Percentiles rank a stretch among this genome's conserved stretches.
These are phyloP conservation scores for Thelaira solivaga DNA, from an alignment of 2,888 invertebrate genomes.

Conservation along the genomic window DNA sequence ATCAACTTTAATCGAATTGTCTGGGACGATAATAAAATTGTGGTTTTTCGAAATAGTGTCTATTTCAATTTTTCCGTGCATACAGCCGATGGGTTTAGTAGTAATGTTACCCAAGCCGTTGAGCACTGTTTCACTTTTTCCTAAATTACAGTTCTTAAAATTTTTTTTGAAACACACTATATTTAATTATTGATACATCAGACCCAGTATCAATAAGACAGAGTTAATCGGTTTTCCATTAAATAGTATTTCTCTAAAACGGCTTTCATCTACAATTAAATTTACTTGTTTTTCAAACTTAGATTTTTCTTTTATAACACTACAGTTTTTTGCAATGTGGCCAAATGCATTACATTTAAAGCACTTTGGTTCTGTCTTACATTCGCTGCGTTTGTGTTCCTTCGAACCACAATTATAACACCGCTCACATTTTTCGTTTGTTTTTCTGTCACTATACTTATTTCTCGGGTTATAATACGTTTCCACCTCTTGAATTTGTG, in stretches of 20 bases:
- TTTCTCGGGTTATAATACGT: not conserved
- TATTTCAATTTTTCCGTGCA: not conserved
- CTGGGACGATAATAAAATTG: not conserved
- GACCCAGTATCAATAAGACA: not conserved
- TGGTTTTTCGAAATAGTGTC: not conserved
- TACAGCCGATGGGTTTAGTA: not conserved
- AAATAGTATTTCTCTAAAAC: not conserved
- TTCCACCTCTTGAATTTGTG: not conserved
- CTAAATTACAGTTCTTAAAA: not conserved
- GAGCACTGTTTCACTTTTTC: not conserved
- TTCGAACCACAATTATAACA: not conserved
- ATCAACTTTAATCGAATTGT: not conserved
- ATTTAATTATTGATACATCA: not conserved
- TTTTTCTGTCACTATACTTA: not conserved
- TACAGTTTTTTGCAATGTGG: not conserved
- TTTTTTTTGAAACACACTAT: not conserved
- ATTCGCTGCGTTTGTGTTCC: not conserved
- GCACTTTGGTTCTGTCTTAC: not conserved
- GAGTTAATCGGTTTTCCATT: not conserved
- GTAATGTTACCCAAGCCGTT: not conserved
- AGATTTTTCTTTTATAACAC: no score
- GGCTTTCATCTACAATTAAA: not conserved
- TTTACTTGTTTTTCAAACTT: not conserved
- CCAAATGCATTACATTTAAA: not conserved
- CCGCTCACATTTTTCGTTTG: not conserved